These are phyloP conservation scores for Argopecten irradians DNA, from an alignment of 1,140 invertebrate species.

Conservation along the genomic window DNA sequence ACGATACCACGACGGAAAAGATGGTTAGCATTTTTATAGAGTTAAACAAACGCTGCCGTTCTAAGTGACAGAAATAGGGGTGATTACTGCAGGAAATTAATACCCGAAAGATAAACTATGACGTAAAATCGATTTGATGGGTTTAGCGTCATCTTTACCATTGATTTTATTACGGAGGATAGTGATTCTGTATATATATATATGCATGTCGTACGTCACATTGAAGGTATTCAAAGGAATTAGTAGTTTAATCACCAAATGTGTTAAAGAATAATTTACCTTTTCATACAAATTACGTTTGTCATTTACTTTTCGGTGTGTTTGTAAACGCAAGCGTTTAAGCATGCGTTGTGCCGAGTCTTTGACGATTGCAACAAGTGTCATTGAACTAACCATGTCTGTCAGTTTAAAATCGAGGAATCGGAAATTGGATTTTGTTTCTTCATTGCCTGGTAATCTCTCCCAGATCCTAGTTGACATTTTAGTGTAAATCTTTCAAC, in stretches of 20 bases:
- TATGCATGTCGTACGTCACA: neutral
- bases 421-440: neutral
- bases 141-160: neutral
- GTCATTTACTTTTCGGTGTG: too few relatives aligned
- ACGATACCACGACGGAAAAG: neutral
- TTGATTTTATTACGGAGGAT: neutral
- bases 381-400: neutral
- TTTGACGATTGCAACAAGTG: too few relatives aligned
- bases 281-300: neutral
- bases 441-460: neutral
- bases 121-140: constrained; percentile 21
- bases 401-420: neutral
- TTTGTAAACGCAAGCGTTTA: too few relatives aligned
- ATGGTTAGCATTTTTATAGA: neutral
- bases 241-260: neutral
- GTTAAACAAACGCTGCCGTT: neutral
- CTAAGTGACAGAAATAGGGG: neutral
- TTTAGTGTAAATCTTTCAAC: constrained; percentile 1
- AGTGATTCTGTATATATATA: neutral
- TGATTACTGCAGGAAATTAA: constrained; percentile 18
- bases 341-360: too few relatives aligned
- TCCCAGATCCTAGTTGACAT: neutral
- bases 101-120: neutral
- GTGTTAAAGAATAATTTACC: neutral
- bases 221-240: neutral